Base-by-base conservation (phyloP, 2,113 vertebrate genomes). In the Sorex fumeus region DNA sequence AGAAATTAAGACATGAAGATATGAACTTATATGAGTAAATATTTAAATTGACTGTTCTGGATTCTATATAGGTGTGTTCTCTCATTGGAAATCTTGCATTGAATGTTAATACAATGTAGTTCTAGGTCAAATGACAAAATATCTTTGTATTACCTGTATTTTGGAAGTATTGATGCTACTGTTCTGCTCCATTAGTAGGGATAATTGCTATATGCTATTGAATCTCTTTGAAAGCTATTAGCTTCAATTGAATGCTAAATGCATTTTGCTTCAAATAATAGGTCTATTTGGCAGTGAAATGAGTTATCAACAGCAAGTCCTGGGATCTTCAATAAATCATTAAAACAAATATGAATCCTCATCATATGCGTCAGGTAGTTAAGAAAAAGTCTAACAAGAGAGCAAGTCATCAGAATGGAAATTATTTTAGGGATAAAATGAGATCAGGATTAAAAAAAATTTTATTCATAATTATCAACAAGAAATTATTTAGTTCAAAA, bases 181-280 rank as follows among this genome's bases (percentile, higher is more conserved):
- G 3, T 87, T 91, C 36, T 92, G 76, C 67, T 91, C 70, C 64
- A 92, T 88, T 92, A 95, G 71, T 70, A 91, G 67, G 8, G 43
- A 93, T 91, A 92, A 91, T 94, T 96, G 66, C 57, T 83, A 23
- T 93, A 85, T 74, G 43, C 81, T n/a, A 88, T 0, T 72, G 88
- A 90, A 50, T 80, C 64, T 62, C 90, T 94, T 62, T 79, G 57
- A 86, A 95, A 88, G 79, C 50, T 76, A 30, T 88, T 90, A 80
- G 82, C 90, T 82, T 91, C 88, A 75, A 66, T 4, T 87, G 85
- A 91, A 93, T 75, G n/a, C 57, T 94, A 93, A 92, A 79, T 80
- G n/a, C 21, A 53, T 84, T 90, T 92, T 91, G 28, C 40, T 83
- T 72, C 75, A 92, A 80, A 36, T 91, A 93, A 79, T 93, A 30